Base-by-base conservation (phyloP, 2,113 vertebrate genomes). In the Aleadryas rufinucha region DNA sequence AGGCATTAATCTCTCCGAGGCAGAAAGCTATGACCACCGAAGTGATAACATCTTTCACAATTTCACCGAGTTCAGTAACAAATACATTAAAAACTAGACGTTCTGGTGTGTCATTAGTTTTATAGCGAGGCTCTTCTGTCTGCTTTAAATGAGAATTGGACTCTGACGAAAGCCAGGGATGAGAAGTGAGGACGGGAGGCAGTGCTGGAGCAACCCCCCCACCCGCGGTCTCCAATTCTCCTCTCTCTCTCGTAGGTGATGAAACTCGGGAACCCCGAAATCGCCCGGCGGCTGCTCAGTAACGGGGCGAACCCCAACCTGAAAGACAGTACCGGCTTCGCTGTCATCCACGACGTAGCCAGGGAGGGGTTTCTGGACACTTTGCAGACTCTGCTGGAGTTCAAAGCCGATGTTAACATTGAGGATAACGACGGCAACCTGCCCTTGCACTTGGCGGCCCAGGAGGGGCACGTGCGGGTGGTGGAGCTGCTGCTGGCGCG, bases 271-370 rank as follows among this genome's bases (percentile, higher is more conserved):
- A 97, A 97, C 76, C 96, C 98, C 2, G 91, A 94, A n/a, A 96
- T 99, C 59, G 98, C 98, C 54, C 76, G 97, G 93, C 93, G 91
- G 24, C 92, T 99, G 53, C 97, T 99, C 7, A 52, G 49, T 2
- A 97, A 85, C 20, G 98, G 98, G 7, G 99, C 99, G 0, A 89
- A 99, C 97, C 99, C 99, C 39, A 96, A 99, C 89, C 72, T 98
- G 84, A 98, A 87, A 19, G 99, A 99, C 98, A 97, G 97, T 47
- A 97, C 97, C 11, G 97, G 98, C 47, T 98, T 99, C 92, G 99
- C 99, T 7, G 97, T 99, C 37, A 97, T 97, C 33, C 99, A 99
- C 80, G 99, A 99, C 84, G 98, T 98, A 10, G 99, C 99, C 85
- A 98, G 99, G 50, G 99, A 98, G 37, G 99, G 99, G 4, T 99